Percentiles rank a stretch among this genome's conserved stretches.
Conservation (phyloP, 2,113 vertebrate genomes). For the Pyrgilauda ruficollis region DNA sequence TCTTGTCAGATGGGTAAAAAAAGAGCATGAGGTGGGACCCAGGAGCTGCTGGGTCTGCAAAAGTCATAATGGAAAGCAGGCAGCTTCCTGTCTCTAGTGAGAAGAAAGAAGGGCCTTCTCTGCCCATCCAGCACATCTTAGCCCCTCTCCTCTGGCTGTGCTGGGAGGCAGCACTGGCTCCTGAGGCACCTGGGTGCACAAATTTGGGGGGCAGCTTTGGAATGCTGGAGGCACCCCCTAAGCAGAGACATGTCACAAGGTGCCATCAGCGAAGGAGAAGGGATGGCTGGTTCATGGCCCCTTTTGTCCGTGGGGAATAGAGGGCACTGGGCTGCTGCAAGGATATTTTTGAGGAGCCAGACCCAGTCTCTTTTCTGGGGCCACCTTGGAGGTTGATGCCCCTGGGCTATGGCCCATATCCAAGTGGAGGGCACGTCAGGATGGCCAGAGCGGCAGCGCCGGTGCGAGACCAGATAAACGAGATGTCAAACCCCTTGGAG, state of each 20-base stretch:
- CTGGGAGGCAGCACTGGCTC: not conserved
- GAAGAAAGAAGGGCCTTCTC: not conserved
- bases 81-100: accelerated
- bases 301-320: not conserved
- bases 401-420: not conserved
- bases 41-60: not conserved
- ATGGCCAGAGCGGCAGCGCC: accelerated
- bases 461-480: not conserved
- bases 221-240: not conserved
- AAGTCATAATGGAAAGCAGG: not conserved
- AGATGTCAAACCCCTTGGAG: not conserved
- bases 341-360: not conserved
- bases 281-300: not conserved
- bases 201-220: not conserved
- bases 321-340: not conserved
- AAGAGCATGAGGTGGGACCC: not conserved
- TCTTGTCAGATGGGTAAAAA: not conserved
- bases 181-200: not conserved
- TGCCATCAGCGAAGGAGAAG: not conserved
- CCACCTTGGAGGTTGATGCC: not conserved
- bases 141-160: not conserved
- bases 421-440: accelerated
- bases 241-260: accelerated
- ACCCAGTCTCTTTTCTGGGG: not conserved
- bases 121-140: not conserved